phyloP scores from a whole-genome alignment of 2,888 invertebrate species.

The Macrophya annulata region DNA sequence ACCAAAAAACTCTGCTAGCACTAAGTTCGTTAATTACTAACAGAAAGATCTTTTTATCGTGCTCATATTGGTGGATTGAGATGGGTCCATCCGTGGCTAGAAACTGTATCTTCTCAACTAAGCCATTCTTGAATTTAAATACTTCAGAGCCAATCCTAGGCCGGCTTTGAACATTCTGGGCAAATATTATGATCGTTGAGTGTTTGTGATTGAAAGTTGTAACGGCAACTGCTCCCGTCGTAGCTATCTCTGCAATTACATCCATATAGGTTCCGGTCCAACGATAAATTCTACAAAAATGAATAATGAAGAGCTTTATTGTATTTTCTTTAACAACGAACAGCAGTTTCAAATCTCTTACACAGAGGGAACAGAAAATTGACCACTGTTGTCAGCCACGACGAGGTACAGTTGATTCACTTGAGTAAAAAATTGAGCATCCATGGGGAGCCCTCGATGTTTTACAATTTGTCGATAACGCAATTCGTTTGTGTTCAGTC shows the following conservation, averaged over 20 bases:
- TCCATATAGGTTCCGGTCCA: slow-evolving; percentile 74
- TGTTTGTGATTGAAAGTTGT: slow-evolving; percentile 67
- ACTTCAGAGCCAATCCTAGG: slow-evolving; percentile 65
- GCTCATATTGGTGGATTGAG: slow-evolving; percentile 66
- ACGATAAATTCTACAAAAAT: slow-evolving; percentile 67
- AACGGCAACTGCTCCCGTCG: slow-evolving; percentile 68
- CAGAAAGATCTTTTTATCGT: slow-evolving; percentile 65
- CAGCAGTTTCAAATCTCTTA: slow-evolving; percentile 54
- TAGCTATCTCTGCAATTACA: slow-evolving; percentile 61
- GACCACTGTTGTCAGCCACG: slow-evolving; percentile 65
- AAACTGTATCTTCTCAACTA: slow-evolving; percentile 65
- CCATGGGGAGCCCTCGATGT: slow-evolving; percentile 62
- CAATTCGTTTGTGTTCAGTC: slow-evolving; percentile 59
- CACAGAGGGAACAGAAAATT: slow-evolving; percentile 65
- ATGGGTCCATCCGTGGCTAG: slow-evolving; percentile 64
- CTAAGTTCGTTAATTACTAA: slow-evolving; percentile 64
- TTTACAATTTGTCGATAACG: slow-evolving; percentile 64
- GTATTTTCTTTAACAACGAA: background rate
- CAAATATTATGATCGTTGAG: slow-evolving; percentile 68
- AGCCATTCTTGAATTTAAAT: slow-evolving; percentile 65
- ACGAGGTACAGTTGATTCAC: slow-evolving; percentile 68
- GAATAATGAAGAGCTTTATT: background rate
- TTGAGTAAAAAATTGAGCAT: slow-evolving; percentile 69
- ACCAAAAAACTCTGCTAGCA: slow-evolving; percentile 68
- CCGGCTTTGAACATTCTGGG: slow-evolving; percentile 59